Base-by-base conservation (phyloP, 2,797 vertebrate species). In the Rhinichthys osculus region DNA sequence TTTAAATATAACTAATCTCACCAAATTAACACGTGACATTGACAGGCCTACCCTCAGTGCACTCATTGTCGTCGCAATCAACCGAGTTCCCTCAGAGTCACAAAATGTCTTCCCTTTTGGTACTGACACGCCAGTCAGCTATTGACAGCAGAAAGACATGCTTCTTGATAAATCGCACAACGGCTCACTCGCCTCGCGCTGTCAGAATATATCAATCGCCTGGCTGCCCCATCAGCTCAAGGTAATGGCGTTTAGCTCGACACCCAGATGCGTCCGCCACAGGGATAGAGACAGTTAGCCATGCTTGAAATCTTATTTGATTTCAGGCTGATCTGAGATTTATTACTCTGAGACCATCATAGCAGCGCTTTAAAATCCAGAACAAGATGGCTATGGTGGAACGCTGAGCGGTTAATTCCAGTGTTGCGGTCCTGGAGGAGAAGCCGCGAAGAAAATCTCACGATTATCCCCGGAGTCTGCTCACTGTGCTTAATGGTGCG, bases 141-240 rank as follows among this genome's bases (percentile, higher is more conserved):
- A 93, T 94, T 90, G 92, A 92, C 90, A 91, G 86, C 80, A 86
- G 80, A 89, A 90, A 94, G 90, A 93, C 89, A 87, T 59, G 88
- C 87, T 89, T 93, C 93, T 93, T 91, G 92, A 95, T 95, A 91
- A 95, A 95, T 92, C 91, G 88, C 91, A 91, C 88, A 82, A 87
- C 89, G 88, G 86, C 92, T 87, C 88, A 86, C 86, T 90, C 44
- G 85, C 89, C 88, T 77, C 83, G 86, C 86, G 91, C 92, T 94
- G 93, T 95, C 95, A 94, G 93, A 92, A 92, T 92, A 90, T 91
- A 94, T 94, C 94, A 94, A 89, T 91, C 85, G 89, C 92, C 92
- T 90, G 90, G 91, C 89, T 92, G 93, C 92, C 91, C 91, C 92
- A 90, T 93, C 93, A 92, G 92, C 93, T 94, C 90, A 94, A 91